Conservation (phyloP, 2,113 vertebrate genomes). For the Triplophysa dalaica region DNA sequence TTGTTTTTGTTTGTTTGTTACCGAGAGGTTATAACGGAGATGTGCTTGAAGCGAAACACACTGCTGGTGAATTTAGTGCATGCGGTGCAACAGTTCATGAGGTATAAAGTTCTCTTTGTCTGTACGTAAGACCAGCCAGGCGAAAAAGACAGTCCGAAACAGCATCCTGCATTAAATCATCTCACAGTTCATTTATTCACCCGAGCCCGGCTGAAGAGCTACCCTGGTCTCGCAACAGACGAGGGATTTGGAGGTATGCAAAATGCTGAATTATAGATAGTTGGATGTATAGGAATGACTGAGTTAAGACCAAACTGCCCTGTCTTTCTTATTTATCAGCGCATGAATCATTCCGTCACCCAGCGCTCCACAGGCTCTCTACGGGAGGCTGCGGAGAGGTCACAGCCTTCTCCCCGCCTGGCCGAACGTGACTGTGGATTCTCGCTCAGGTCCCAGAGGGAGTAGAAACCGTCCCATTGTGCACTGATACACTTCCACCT, state of each 20-base stretch:
- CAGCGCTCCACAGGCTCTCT: constrained; percentile 11
- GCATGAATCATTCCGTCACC: constrained; percentile 47
- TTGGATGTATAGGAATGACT: constrained; percentile 39
- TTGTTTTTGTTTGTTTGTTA: constrained; percentile 5
- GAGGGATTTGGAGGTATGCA: constrained; percentile 16
- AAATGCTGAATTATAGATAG: constrained; percentile 5
- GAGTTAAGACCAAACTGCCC: constrained; percentile 61
- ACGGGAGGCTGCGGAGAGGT: constrained; percentile 35
- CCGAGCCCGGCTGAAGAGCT: not conserved
- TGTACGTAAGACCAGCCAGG: constrained; percentile 50
- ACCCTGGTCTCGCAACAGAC: not conserved
- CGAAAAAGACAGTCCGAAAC: constrained; percentile 38
- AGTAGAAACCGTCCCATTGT: constrained; percentile 62
- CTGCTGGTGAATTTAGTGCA: not conserved
- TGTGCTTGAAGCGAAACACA: not conserved
- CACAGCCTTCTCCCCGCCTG: constrained; percentile 43
- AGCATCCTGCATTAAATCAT: constrained; percentile 60
- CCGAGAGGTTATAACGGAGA: not conserved
- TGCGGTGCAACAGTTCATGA: not conserved
- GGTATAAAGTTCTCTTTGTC: constrained; percentile 66
- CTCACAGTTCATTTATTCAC: constrained; percentile 74
- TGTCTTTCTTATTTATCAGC: constrained; percentile 38
- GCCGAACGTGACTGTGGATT: constrained; percentile 62
- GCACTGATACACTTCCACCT: constrained; percentile 68
- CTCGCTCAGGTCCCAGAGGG: constrained; percentile 58